Percentiles rank a stretch among this genome's conserved stretches.
These are phyloP conservation scores for Bufo bufo DNA, from an alignment of 2,113 vertebrate genomes.

Conservation along the genomic window DNA sequence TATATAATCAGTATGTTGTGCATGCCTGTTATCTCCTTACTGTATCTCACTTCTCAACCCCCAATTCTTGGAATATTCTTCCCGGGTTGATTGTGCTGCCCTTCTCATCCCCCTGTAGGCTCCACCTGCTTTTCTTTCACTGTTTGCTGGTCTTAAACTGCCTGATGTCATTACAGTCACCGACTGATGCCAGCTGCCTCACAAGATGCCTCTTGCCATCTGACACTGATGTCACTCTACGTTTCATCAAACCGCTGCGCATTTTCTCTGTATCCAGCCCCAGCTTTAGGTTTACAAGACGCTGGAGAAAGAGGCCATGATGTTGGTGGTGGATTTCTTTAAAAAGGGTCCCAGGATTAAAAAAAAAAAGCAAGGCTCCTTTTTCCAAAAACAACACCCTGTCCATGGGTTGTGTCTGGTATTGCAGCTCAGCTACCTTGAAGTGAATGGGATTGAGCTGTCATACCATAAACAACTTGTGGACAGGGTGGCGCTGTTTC, in stretches of 20 bases:
- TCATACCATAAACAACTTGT: no score
- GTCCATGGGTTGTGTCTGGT: background rate
- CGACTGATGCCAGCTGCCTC: constrained; percentile 26
- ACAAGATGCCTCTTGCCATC: constrained; percentile 8
- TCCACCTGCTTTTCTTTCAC: background rate
- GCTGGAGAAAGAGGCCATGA: background rate
- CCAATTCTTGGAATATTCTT: background rate
- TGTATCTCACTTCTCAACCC: background rate
- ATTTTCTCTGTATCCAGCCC: background rate
- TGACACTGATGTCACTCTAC: constrained; percentile 20
- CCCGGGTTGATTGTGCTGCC: background rate
- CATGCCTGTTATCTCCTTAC: background rate
- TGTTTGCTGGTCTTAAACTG: constrained; percentile 17
- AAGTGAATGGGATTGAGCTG: background rate
- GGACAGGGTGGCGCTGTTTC: no score
- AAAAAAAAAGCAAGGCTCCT: background rate
- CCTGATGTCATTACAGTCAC: constrained; percentile 26
- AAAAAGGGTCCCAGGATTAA: background rate
- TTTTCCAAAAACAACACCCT: no score
- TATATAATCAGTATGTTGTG: background rate
- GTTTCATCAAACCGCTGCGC: background rate
- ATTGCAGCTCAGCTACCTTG: background rate
- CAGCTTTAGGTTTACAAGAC: background rate
- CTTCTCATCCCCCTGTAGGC: background rate
- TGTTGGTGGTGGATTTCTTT: background rate